Evolutionary conservation across 2,888 invertebrate species (phyloP).

Genomic region (Rotaria magnacalcarata): DNA sequence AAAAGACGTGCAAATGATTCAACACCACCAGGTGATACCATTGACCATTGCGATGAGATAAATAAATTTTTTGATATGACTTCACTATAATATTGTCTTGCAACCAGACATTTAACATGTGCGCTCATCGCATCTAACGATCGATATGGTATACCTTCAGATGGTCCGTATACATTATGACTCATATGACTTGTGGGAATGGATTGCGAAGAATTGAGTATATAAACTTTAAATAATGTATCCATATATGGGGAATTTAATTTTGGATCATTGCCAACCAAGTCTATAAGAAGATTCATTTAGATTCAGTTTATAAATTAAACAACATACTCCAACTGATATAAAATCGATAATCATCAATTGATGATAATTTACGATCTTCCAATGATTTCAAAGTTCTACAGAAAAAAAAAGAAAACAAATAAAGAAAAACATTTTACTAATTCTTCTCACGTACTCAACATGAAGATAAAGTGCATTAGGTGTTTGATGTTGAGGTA

Average conservation of each 20-base stretch:
- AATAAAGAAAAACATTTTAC: too few relatives aligned
- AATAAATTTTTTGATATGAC: neutral
- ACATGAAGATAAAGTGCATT: neutral
- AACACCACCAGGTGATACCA: conserved; percentile 78
- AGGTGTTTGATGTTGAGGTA: conserved; percentile 65
- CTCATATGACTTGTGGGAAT: conserved; percentile 14
- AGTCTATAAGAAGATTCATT: neutral
- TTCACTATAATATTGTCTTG: neutral
- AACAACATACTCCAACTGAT: neutral
- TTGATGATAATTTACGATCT: neutral
- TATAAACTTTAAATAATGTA: neutral
- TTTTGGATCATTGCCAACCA: neutral
- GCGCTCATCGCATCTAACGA: conserved; percentile 11
- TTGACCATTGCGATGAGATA: neutral
- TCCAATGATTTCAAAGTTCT: conserved; percentile 1
- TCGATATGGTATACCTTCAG: neutral
- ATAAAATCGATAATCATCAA: conserved; percentile 30
- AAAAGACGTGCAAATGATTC: conserved; percentile 87
- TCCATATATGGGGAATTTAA: neutral
- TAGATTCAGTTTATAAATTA: neutral
- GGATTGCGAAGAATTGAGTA: neutral
- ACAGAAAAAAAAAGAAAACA: neutral
- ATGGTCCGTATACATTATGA: conserved; percentile 5
- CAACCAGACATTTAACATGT: neutral
- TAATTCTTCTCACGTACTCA: neutral